Base-by-base conservation (phyloP, 1,140 invertebrate species). In the Thrips palmi region DNA sequence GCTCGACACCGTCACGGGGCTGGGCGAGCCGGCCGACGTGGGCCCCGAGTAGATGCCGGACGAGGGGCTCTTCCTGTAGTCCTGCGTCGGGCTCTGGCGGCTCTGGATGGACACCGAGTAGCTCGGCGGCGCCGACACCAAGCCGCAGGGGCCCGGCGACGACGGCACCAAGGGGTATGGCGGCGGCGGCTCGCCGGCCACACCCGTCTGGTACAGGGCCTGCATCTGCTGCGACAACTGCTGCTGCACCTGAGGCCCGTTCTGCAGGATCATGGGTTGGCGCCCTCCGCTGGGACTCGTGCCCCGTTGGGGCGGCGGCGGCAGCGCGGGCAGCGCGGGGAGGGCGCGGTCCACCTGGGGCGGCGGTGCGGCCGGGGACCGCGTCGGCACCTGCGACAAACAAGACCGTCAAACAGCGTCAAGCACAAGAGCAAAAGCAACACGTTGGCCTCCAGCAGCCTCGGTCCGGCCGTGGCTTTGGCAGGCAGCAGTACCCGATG, bases 161-260 rank as follows among this genome's bases (percentile, higher is more conserved):
- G 62, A 56, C 10, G 63, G 56, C 11, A 64, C 64, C 33, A 81
- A 63, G 0, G 79, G 78, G 54, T 79, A 79, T 0, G 77, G 77
- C 3, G 83, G 82, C 3, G 83, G 82, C 1, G 77, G 72, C 49
- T 81, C 74, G 30, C 65, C 66, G 42, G 50, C 65, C 55, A 27
- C 50, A 55, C 32, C 56, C 56, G 24, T 44, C 24, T 44, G 43
- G 39, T 69, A 67, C n/a, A 87, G 58, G 4, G 79, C 79, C 54
- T 87, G 84, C 55, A 86, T 79, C 53, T 86, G 81, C 50, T 89
- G 83, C 11, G 72, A 67, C 14, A 88, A 57, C 53, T 88, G 84
- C 47, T 85, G 82, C 48, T 86, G 81, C 14, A 70, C 73, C 58
- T 84, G 80, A 0, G 77, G 72, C 4, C 74, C 75, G 49, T 82